Evolutionary conservation across 2,888 invertebrate genomes (phyloP), one percentile per base, ranked within the genome.

Genomic region (Abrostola tripartita): DNA sequence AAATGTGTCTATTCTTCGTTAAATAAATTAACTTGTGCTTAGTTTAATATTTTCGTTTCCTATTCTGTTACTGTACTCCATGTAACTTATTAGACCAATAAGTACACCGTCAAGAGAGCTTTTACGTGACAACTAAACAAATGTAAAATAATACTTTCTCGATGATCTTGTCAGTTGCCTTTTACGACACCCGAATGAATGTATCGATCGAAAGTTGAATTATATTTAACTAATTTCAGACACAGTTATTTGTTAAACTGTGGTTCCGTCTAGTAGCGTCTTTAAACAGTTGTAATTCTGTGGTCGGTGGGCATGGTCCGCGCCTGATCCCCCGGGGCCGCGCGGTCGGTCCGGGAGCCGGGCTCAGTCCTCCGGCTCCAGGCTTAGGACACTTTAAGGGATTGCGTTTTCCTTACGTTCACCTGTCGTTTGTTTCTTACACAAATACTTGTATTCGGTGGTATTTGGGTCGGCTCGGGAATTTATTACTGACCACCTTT

Each of bases 341-440:
- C 52, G 51, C 59, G 50, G 51, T 63, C 68, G 68, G 65, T 65
- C 65, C 58, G 62, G 71, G 51, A 49, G 53, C 56, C 47, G 14
- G 37, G 61, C 61, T 67, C 66, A 5, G 12, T 8, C 12, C 44
- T 24, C 24, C 12, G 44, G 44, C 12, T 14, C 44, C 44, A 14
- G 44, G 36, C 54, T 52, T 37, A 40, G 63, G 40, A 54, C 52
- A 51, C 61, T 59, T 65, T 47, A 47, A 56, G 44, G 42, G 37
- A 40, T 35, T 38, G 35, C 60, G 55, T 60, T 61, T 68, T 66
- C 64, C 62, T 61, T 65, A 55, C 54, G 35, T 55, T 73, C 52
- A 72, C 61, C 59, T 76, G 68, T 73, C 70, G 56, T 70, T 66
- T 73, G 62, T 68, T 71, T 76, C 66, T 54, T 59, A 57, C 54